Conservation (phyloP, 2,797 vertebrate genomes). For the Monodelphis domestica region DNA sequence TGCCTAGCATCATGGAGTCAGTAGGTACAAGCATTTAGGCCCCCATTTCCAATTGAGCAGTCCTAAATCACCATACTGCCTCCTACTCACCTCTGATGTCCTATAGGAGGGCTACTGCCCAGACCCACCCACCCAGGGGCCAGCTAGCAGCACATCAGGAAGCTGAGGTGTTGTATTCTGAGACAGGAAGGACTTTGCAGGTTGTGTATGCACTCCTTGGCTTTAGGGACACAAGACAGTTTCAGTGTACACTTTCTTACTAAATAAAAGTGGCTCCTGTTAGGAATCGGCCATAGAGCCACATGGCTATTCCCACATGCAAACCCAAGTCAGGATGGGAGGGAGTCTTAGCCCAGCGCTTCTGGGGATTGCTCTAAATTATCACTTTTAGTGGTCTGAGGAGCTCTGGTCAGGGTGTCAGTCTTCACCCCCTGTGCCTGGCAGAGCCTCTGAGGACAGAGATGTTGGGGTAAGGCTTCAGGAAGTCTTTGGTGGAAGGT, state of each 20-base stretch:
- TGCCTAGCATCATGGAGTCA: neutral
- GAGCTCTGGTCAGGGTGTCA: neutral
- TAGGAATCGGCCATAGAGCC: neutral
- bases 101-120: neutral
- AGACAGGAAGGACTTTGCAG: neutral
- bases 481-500: neutral
- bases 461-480: neutral
- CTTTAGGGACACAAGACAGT: no score
- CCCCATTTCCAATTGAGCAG: no score
- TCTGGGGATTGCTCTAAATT: neutral
- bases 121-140: neutral
- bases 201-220: accelerated
- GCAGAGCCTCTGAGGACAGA: neutral
- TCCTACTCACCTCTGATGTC: neutral
- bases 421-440: neutral
- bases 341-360: neutral
- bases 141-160: no score
- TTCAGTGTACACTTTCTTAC: no score
- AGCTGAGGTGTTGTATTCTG: no score
- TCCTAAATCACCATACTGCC: no score
- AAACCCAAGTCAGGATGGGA: neutral
- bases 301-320: neutral
- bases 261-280: no score
- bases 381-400: neutral
- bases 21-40: neutral